A percentile compares a stretch with the other conserved stretches of the same genome.
These are phyloP conservation scores for Clarias fuscus DNA, from an alignment of 2,797 vertebrate species.

Conservation along the genomic window DNA sequence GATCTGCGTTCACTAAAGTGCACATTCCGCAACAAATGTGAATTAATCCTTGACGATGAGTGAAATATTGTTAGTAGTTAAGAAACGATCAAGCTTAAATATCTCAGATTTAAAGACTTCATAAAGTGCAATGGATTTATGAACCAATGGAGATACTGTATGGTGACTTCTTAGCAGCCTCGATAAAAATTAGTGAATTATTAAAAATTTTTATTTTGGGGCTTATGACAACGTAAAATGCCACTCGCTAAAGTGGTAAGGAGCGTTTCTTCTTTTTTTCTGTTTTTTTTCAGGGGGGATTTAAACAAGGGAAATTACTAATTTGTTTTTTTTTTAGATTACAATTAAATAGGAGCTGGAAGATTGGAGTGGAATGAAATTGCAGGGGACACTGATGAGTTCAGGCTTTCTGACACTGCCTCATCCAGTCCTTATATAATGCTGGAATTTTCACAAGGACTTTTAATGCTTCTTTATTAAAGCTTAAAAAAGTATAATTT, in stretches of 20 bases:
- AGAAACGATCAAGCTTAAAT: neutral
- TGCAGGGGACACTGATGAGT: constrained; percentile 12
- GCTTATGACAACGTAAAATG: constrained; percentile 9
- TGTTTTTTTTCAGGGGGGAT: neutral
- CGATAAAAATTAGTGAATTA: constrained; percentile 9
- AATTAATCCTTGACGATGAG: neutral
- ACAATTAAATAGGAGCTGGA: constrained; percentile 7
- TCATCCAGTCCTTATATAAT: neutral
- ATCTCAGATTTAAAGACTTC: constrained; percentile 1
- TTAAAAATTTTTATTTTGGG: neutral
- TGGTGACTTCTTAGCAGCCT: neutral
- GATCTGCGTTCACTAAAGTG: neutral
- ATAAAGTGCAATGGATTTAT: constrained; percentile 21
- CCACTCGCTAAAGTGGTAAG: neutral
- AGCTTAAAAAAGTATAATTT: neutral
- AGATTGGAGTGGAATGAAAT: neutral
- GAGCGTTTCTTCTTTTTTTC: neutral
- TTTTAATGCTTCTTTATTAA: constrained; percentile 3
- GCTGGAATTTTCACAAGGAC: neutral
- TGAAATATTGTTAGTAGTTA: neutral
- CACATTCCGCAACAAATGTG: too few species aligned
- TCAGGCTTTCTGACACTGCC: neutral
- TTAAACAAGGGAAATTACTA: neutral
- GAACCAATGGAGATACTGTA: neutral
- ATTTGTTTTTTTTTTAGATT: neutral